Base-by-base conservation (phyloP, 2,797 vertebrate genomes). In the Tangara arthus region DNA sequence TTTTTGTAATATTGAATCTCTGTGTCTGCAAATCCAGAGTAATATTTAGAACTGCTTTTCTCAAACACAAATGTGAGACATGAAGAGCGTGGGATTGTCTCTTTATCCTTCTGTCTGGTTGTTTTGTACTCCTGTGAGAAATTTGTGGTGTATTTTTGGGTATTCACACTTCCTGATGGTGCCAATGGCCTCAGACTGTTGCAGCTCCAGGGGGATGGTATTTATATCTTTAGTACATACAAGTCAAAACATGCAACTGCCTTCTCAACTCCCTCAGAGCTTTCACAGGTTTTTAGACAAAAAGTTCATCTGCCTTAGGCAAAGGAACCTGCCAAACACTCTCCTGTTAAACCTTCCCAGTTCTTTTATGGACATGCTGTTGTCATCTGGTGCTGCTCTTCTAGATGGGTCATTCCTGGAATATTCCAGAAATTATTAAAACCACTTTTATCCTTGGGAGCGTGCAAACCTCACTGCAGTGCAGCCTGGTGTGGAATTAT, bases 211-310 rank as follows among this genome's bases (percentile, higher is more conserved):
- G 14, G 52, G 47, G 50, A 60, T 86, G 8, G 39, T 92, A 84
- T 92, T 89, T 87, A 15, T 91, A 55, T 71, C 39, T 75, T 64
- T 71, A 85, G 79, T 65, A 61, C 7, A 5, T 83, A 32, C 57
- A 82, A 86, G 72, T 88, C 69, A 81, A 69, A 91, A 63, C 87
- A 20, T 18, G 50, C 39, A 83, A 26, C 61, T 90, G 61, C 59
- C 57, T 91, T 90, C 46, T 90, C 46, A 81, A 4, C 69, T 83
- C 60, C 52, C 84, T 93, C 50, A 72, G 66, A 96, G 55, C 47
- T 83, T 94, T 91, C 69, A 75, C 84, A 78, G 61, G 79, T 88
- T 94, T 86, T 65, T 78, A 86, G 76, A 89, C 61, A 61, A 65
- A 77, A 94, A 65, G 53, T n/a, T 94, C 76, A 69, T 61, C 61